Evolutionary conservation across 2,797 vertebrate genomes (phyloP).

Genomic region (Darevskia nairensis): DNA sequence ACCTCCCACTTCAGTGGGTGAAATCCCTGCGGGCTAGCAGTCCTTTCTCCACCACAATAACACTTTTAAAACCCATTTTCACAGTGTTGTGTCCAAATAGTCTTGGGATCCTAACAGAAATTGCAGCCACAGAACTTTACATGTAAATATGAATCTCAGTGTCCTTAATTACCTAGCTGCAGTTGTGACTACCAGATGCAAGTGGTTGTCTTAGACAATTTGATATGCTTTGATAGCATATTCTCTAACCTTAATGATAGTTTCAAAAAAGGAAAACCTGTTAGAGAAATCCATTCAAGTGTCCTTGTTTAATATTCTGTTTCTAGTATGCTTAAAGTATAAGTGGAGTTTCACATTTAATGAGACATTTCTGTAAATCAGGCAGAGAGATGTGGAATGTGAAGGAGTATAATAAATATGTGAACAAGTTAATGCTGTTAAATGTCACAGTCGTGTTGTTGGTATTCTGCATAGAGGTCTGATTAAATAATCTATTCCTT

Average conservation of each 20-base stretch:
- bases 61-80: background rate
- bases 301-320: background rate
- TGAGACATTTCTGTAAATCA: background rate
- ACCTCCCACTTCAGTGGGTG: background rate
- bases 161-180: background rate
- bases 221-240: background rate
- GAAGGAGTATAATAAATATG: background rate
- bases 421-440: conserved; percentile 7
- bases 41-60: background rate
- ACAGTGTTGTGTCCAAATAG: background rate
- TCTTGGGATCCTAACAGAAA: background rate
- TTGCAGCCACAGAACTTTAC: background rate
- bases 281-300: background rate
- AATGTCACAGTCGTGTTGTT: background rate
- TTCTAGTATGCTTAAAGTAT: background rate
- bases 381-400: background rate
- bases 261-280: background rate
- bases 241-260: background rate
- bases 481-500: background rate
- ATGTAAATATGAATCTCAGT: background rate
- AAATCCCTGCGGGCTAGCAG: background rate
- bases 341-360: background rate
- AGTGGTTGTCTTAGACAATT: background rate
- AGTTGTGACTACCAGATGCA: background rate
- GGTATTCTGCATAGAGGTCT: background rate